phyloP scores from a whole-genome alignment of 2,888 invertebrate genomes.

The Tholera decimalis region DNA sequence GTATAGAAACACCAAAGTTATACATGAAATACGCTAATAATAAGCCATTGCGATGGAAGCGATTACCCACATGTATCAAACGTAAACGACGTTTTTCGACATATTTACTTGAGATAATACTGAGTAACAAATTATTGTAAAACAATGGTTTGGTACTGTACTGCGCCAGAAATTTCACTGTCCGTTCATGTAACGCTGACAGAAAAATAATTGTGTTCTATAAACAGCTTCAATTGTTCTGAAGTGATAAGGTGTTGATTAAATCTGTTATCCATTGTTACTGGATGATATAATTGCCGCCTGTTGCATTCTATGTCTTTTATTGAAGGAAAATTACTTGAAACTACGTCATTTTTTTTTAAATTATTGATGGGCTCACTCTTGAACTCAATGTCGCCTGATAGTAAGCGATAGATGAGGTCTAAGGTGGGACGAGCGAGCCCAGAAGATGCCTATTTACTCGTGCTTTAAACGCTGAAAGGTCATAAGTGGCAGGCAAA shows the following conservation, averaged over 20 bases:
- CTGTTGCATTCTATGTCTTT: constrained; percentile 10
- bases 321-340: constrained; percentile 2
- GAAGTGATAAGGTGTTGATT: constrained; percentile 18
- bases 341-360: constrained; percentile 2
- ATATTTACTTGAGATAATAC: too few species aligned
- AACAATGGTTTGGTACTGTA: not conserved
- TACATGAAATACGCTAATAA: too few species aligned
- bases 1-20: too few species aligned
- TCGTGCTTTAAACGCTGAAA: too few species aligned
- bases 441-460: too few species aligned
- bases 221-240: constrained; percentile 22
- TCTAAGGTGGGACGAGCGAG: too few species aligned
- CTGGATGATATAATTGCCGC: constrained; percentile 32
- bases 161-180: not conserved
- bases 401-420: too few species aligned
- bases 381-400: too few species aligned
- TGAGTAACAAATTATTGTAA: not conserved
- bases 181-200: constrained; percentile 8
- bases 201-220: constrained; percentile 6
- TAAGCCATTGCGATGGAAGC: too few species aligned
- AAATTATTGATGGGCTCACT: too few species aligned
- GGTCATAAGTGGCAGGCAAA: not conserved
- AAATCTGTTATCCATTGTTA: constrained; percentile 30
- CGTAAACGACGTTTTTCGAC: too few species aligned
- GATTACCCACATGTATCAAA: too few species aligned